Percentiles rank a stretch among this genome's conserved stretches.
phyloP scores from a whole-genome alignment of 1,140 invertebrate species.

The Trachymyrmex cornetzi region DNA sequence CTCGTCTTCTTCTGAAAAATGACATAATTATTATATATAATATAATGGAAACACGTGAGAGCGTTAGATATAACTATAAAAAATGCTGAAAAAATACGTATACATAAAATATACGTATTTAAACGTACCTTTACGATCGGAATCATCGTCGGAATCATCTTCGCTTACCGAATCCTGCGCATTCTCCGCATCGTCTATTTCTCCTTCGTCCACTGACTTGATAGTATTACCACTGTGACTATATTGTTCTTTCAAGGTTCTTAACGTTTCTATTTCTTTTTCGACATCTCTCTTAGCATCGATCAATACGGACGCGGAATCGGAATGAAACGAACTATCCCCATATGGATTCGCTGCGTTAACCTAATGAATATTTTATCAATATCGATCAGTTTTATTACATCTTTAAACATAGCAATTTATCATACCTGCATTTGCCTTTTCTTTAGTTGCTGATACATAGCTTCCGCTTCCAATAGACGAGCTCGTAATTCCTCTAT shows the following conservation, averaged over 20 bases:
- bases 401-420: background rate
- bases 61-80: background rate
- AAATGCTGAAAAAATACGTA: background rate
- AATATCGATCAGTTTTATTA: background rate
- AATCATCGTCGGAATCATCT: conserved; percentile 89
- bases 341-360: conserved; percentile 81
- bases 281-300: conserved; percentile 90
- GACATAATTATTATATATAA: background rate
- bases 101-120: background rate
- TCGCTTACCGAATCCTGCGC: conserved; percentile 88
- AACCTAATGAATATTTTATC: conserved; percentile 58
- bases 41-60: background rate
- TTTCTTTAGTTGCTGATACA: conserved; percentile 93
- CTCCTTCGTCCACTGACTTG: conserved; percentile 83
- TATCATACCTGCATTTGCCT: conserved; percentile 83
- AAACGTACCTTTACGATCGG: conserved; percentile 84
- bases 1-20: conserved; percentile 84
- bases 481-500: conserved; percentile 96
- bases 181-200: conserved; percentile 83
- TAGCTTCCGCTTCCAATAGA: conserved; percentile 95
- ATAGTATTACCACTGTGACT: conserved; percentile 74
- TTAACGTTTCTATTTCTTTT: conserved; percentile 87
- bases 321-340: conserved; percentile 81
- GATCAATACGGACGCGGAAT: conserved; percentile 87
- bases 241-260: conserved; percentile 83